Evolutionary conservation across 1,140 invertebrate genomes (phyloP), one percentile per base, ranked within the genome.

Genomic region (Diachasmimorpha longicaudata): DNA sequence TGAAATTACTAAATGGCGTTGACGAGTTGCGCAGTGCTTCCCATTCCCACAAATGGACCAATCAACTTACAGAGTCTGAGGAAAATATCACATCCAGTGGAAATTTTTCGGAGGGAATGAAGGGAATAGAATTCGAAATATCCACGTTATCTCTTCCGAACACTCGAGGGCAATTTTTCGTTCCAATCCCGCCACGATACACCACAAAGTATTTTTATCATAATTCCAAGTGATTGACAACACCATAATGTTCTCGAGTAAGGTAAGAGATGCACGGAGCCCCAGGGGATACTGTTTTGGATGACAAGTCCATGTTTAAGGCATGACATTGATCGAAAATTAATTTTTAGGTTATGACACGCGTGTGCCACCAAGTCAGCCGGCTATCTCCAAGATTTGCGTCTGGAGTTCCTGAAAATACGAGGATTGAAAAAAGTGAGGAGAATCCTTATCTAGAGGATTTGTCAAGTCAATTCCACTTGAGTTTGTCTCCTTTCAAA

Each of bases 361-460:
- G 9, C 63, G 70, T 78, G 67, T 80, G 75, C 42, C 75, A 74
- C 11, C 76, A 73, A 67, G 2, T 77, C 0, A 14, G n/a, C 39
- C 76, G 71, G 25, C 21, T 70, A 44, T 16, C 70, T 6, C 19
- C 16, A 1, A 72, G 46, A 71, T 74, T 48, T 67, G 76, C 75
- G 23, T 67, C 70, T 10, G 4, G 8, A 10, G 16, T 37, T 4
- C 63, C 44, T 4, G 78, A 77, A 0, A 11, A 46, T 0, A 66
- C n/a, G 13, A 82, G 21, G 36, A 6, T 85, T 16, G 84, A 85
- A 77, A 85, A 81, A 48, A 81, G 84, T 85, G 76, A 81, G 77
- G 79, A 69, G 52, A 70, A 42, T 63, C 69, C 36, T 9, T n/a
- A 25, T 37, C 23, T 11, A 52, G 11, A 11, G 70, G 48, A 37